phyloP scores from a whole-genome alignment of 2,888 invertebrate species.

The Pristionchus arcanus region DNA sequence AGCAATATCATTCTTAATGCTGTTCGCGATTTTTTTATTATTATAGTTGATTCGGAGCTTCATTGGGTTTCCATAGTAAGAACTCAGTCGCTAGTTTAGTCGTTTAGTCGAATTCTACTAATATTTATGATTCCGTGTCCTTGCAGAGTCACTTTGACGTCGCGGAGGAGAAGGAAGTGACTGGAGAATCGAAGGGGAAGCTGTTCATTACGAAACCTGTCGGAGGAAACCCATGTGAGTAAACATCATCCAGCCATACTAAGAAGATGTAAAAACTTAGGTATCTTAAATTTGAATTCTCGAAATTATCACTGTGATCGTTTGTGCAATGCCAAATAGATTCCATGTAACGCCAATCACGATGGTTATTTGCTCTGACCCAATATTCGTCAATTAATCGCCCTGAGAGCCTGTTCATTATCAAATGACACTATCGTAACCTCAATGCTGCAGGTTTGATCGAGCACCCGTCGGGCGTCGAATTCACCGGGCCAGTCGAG shows the following conservation, averaged over 20 bases:
- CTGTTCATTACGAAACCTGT: conserved; percentile 64
- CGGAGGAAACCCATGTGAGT: conserved; percentile 49
- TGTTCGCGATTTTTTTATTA: neutral
- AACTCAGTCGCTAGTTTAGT: too few relatives aligned
- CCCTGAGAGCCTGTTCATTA: neutral
- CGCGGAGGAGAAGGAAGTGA: conserved; percentile 70
- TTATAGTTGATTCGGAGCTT: neutral
- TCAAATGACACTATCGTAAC: neutral
- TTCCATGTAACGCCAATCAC: too few relatives aligned
- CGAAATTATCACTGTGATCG: too few relatives aligned
- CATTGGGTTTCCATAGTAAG: neutral
- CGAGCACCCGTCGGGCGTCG: conserved; percentile 67
- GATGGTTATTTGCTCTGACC: too few relatives aligned
- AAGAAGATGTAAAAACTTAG: too few relatives aligned
- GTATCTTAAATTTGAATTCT: too few relatives aligned
- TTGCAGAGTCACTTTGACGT: conserved; percentile 66
- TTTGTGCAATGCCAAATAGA: too few relatives aligned
- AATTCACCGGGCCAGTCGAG: conserved; percentile 67
- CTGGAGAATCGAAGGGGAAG: conserved; percentile 81
- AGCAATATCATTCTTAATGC: neutral
- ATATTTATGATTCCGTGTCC: neutral
- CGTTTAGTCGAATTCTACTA: too few relatives aligned
- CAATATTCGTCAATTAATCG: too few relatives aligned
- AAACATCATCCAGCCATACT: too few relatives aligned
- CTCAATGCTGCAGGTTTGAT: conserved; percentile 39